A percentile compares a stretch with the other conserved stretches of the same genome.
Conservation (phyloP, 2,888 invertebrate genomes). For the Rhodophaea formosa region DNA sequence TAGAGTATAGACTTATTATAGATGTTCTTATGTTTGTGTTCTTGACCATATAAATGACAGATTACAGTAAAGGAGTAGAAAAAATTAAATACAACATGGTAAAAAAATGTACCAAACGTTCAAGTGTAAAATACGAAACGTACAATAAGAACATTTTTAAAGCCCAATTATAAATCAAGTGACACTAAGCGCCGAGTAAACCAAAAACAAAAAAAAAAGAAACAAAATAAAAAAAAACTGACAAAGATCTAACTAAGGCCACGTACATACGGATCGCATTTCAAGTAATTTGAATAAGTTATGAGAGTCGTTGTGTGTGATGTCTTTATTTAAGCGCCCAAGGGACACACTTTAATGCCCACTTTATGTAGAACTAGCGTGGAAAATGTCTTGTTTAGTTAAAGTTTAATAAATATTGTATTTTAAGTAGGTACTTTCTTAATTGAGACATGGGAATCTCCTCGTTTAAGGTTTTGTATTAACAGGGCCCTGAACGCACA, state of each 20-base stretch:
- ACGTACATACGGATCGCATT: constrained; percentile 69
- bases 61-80: too few relatives aligned
- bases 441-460: too few relatives aligned
- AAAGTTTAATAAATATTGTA: not conserved
- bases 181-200: constrained; percentile 40
- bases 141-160: constrained; percentile 18
- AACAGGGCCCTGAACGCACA: too few relatives aligned
- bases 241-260: constrained; percentile 42
- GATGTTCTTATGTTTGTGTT: too few relatives aligned
- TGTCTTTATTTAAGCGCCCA: constrained; percentile 57
- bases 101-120: not conserved
- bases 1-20: too few relatives aligned
- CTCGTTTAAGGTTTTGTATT: too few relatives aligned
- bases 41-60: too few relatives aligned
- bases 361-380: not conserved
- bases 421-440: too few relatives aligned
- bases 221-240: constrained; percentile 25
- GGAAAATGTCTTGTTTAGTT: not conserved
- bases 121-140: not conserved
- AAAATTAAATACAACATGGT: too few relatives aligned
- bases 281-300: constrained; percentile 72
- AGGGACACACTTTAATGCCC: not conserved
- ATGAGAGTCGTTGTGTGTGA: constrained; percentile 52
- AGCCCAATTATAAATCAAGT: constrained; percentile 46
- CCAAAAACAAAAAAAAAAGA: constrained; percentile 29